Base-by-base conservation (phyloP, 2,797 vertebrate species). In the Synanceia verrucosa region DNA sequence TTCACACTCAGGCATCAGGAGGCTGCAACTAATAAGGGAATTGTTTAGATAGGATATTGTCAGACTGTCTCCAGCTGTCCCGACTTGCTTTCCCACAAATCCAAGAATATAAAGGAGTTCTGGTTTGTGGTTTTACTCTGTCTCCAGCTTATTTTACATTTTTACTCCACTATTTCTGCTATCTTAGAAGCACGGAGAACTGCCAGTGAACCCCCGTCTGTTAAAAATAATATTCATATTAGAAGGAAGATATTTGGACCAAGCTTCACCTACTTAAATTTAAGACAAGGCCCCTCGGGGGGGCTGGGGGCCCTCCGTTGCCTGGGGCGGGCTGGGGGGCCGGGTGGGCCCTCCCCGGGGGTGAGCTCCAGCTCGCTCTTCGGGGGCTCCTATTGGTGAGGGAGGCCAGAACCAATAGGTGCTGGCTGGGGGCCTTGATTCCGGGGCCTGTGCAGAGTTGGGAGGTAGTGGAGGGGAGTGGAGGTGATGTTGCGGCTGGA, bases 51-150 rank as follows among this genome's bases (percentile, higher is more conserved):
- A 57, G 8, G 5, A 59, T 66, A 73, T 64, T 44, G 29, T 55
- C 46, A 77, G 43, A 50, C 51, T 37, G 46, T 78, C 57, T 69
- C 8, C 34, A 66, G 65, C 13, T 55, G 57, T 53, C 28, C 55
- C 5, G 23, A 33, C 26, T 57, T 14, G 4, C 44, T 44, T 43
- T 6, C 3, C 4, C 8, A 9, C 18, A 44, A 34, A 60, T 28
- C 26, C 39, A 47, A 31, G 6, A 65, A 65, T 55, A 16, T 24
- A 48, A 55, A 53, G 9, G 13, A n/a, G n/a, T 58, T 68, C 18
- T 44, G 24, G 41, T 48, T 31, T 36, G 2, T 33, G 29, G 29
- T 46, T 31, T 24, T 23, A n/a, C 44, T 23, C 43, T 50, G 43
- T 26, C 21, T 11, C 16, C 12, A 41, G 37, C 34, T 24, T 0